phyloP scores from a whole-genome alignment of 2,113 vertebrate genomes.

The Sapajus apella region DNA sequence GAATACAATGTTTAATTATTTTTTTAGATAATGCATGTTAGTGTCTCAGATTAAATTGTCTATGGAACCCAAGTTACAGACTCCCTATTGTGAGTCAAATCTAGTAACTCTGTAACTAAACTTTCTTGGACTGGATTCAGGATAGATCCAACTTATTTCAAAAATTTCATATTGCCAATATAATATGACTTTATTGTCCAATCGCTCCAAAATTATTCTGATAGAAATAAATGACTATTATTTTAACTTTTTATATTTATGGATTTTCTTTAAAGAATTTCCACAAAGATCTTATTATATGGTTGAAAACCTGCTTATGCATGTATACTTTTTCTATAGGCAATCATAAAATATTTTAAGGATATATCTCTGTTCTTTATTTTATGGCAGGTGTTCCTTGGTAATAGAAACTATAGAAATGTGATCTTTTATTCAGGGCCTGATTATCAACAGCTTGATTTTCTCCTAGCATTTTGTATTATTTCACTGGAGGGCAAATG shows the following conservation, averaged over 20 bases:
- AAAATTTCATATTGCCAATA: not conserved
- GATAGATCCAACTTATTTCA: not conserved
- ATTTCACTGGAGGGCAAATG: not conserved
- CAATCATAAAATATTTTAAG: not conserved
- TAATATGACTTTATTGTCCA: not conserved
- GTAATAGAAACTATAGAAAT: not conserved
- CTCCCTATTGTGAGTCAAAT: not conserved
- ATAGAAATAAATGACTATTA: not conserved
- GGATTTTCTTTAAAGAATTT: not conserved
- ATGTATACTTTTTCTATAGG: not conserved
- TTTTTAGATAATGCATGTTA: not conserved
- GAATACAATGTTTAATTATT: not conserved
- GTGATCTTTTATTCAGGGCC: not conserved
- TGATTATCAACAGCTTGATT: not conserved
- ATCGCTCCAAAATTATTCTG: not conserved
- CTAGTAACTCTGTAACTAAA: not conserved
- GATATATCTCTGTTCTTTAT: not conserved
- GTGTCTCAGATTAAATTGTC: not conserved
- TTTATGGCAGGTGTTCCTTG: not conserved
- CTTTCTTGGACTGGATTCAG: not conserved
- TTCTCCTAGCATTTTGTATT: not conserved
- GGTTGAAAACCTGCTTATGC: not conserved
- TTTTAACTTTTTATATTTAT: not conserved
- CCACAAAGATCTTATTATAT: not conserved
- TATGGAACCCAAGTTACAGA: not conserved